Conservation (phyloP, 2,888 invertebrate genomes). For the Sisyra nigra region DNA sequence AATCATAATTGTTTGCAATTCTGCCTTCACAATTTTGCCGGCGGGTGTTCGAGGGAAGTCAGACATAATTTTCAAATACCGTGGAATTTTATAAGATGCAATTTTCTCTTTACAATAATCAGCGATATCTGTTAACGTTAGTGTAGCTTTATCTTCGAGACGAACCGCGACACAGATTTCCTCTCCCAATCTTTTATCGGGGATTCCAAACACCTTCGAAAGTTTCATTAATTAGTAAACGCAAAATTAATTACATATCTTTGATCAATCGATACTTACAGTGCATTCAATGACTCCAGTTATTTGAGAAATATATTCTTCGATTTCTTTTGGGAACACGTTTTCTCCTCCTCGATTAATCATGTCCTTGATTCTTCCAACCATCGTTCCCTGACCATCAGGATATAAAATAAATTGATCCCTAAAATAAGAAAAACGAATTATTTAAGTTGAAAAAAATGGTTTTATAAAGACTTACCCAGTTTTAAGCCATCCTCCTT, state of each 20-base stretch:
- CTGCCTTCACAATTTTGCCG: conserved; percentile 69
- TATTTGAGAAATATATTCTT: conserved; percentile 57
- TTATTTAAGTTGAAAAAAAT: neutral
- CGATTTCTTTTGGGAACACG: conserved; percentile 70
- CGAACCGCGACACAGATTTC: conserved; percentile 54
- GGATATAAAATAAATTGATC: conserved; percentile 51
- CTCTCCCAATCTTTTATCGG: conserved; percentile 62
- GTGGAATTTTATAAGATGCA: conserved; percentile 69
- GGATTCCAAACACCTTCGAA: conserved; percentile 59
- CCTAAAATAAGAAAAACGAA: conserved; percentile 23
- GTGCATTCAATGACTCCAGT: conserved; percentile 58
- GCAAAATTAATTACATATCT: too few relatives aligned
- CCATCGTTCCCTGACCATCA: conserved; percentile 53
- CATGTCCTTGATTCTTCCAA: conserved; percentile 63
- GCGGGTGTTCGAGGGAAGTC: conserved; percentile 67
- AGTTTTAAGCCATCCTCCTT: conserved; percentile 64
- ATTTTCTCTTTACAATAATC: conserved; percentile 50
- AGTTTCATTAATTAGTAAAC: too few relatives aligned
- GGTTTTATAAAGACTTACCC: conserved; percentile 35
- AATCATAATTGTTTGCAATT: conserved; percentile 28
- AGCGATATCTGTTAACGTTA: conserved; percentile 40
- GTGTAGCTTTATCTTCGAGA: conserved; percentile 31
- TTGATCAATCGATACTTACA: conserved; percentile 25
- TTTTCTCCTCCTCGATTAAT: conserved; percentile 72
- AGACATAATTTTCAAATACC: conserved; percentile 44